Evolutionary conservation across 1,140 invertebrate genomes (phyloP), one percentile per base, ranked within the genome.

Genomic region (Trachymyrmex cornetzi): DNA sequence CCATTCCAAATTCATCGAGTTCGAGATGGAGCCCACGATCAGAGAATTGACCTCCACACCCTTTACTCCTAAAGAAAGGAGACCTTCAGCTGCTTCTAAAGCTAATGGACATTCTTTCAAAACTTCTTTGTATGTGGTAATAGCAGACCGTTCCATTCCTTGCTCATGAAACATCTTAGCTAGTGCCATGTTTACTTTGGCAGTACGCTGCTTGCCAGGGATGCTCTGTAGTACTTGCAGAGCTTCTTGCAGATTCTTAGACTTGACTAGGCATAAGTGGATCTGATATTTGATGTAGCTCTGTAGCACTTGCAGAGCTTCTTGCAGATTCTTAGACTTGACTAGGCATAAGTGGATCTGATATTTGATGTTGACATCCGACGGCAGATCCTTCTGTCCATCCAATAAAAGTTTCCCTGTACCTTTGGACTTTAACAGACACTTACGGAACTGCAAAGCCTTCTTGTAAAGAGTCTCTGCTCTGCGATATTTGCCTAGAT

Each of bases 281-380:
- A 98, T 96, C 93, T 97, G 97, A 92, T 97, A 98, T 93, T 98
- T 98, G n/a, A 98, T 96, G 90, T 98, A n/a, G 63, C 96, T 96
- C 89, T 98, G 97, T 30, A 98, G 89, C 82, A 97, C 95, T 87
- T 94, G 95, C 24, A 97, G 95, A 1, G 97, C 97, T 94, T 97
- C 96, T 64, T 95, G 93, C 6, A 94, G 95, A 82, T 97, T 97
- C 89, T 97, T 97, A 64, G 97, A 93, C 79, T 97, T 96, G 0
- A 96, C 93, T 86, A 97, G 95, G 93, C 98, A 98, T 27, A 96
- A 92, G 93, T 98, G 96, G 59, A 98, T 96, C 93, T 97, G 97
- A 92, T 97, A 98, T 93, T 98, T 98, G n/a, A 98, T 96, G 89
- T 98, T 97, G 95, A 95, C 94, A 69, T 96, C 96, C 4, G 95